Conservation (phyloP, 1,140 invertebrate genomes). For the Nautilus pompilius region DNA sequence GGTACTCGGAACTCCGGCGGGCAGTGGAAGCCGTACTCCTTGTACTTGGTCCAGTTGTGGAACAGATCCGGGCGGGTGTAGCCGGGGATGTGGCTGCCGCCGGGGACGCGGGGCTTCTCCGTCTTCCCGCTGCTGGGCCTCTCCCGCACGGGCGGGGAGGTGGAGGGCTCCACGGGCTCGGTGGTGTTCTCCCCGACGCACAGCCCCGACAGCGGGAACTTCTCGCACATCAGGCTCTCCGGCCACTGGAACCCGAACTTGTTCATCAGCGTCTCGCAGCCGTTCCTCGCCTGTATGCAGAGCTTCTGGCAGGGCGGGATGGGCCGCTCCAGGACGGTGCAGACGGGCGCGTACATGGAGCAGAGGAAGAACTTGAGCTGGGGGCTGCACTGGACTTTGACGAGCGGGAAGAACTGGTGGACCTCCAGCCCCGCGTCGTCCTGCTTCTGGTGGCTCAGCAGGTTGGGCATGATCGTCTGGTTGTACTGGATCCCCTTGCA, state of each 20-base stretch:
- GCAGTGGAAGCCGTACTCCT: constrained; percentile 13
- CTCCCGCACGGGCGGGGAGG: constrained; percentile 13
- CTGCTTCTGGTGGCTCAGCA: constrained; percentile 88
- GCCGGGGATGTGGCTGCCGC: background rate
- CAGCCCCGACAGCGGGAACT: constrained; percentile 78
- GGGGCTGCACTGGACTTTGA: constrained; percentile 92
- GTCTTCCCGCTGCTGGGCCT: constrained; percentile 20
- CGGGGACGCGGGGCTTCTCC: constrained; percentile 11
- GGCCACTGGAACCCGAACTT: constrained; percentile 95
- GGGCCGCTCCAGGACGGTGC: constrained; percentile 75
- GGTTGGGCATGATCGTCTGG: constrained; percentile 93
- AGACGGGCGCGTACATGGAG: constrained; percentile 92
- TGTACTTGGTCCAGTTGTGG: background rate
- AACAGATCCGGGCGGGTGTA: background rate
- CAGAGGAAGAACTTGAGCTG: constrained; percentile 95
- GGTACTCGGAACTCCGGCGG: constrained; percentile 71
- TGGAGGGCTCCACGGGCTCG: constrained; percentile 15
- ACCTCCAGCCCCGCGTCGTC: constrained; percentile 92
- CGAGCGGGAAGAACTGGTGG: constrained; percentile 90
- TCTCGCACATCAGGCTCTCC: constrained; percentile 83
- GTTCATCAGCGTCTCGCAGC: constrained; percentile 90
- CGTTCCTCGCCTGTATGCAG: constrained; percentile 43
- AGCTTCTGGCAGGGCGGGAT: constrained; percentile 85
- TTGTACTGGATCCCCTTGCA: constrained; percentile 94
- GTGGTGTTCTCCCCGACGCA: constrained; percentile 86